phyloP scores from a whole-genome alignment of 1,140 invertebrate species.

The Trichoplusia ni region DNA sequence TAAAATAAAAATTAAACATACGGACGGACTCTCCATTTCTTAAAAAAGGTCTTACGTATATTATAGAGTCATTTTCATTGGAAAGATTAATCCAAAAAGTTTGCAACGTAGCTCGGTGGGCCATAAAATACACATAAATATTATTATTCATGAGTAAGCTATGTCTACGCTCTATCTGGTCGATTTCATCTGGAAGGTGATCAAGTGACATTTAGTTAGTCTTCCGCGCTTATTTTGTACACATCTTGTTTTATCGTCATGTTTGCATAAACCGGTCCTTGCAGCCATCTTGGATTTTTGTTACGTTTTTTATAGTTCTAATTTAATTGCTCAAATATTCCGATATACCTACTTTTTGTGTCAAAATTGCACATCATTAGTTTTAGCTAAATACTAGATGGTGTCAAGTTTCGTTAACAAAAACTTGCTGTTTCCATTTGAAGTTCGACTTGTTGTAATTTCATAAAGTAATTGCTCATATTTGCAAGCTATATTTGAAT shows the following conservation, averaged over 20 bases:
- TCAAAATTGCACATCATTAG: too few species aligned
- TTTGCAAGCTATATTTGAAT: too few species aligned
- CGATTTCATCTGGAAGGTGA: conserved; percentile 53
- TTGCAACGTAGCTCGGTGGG: background rate
- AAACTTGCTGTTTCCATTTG: too few species aligned
- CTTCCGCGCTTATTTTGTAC: conserved; percentile 45
- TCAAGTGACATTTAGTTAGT: conserved; percentile 66
- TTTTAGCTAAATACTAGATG: too few species aligned
- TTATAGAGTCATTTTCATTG: too few species aligned
- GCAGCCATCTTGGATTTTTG: conserved; percentile 37
- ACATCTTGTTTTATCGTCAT: background rate
- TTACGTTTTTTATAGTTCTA: background rate
- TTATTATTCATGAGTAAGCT: background rate
- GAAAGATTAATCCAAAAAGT: too few species aligned
- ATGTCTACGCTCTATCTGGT: background rate
- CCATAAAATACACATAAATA: background rate
- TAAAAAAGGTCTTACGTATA: too few species aligned
- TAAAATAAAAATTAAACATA: too few species aligned
- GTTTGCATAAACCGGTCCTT: conserved; percentile 44
- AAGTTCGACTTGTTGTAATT: too few species aligned
- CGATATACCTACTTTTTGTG: background rate
- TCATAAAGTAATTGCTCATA: too few species aligned
- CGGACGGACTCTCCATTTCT: too few species aligned
- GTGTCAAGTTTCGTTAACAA: too few species aligned
- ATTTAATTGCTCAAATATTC: background rate